These are phyloP conservation scores for Xestobium rufovillosum DNA, from an alignment of 2,888 invertebrate genomes.

Conservation along the genomic window DNA sequence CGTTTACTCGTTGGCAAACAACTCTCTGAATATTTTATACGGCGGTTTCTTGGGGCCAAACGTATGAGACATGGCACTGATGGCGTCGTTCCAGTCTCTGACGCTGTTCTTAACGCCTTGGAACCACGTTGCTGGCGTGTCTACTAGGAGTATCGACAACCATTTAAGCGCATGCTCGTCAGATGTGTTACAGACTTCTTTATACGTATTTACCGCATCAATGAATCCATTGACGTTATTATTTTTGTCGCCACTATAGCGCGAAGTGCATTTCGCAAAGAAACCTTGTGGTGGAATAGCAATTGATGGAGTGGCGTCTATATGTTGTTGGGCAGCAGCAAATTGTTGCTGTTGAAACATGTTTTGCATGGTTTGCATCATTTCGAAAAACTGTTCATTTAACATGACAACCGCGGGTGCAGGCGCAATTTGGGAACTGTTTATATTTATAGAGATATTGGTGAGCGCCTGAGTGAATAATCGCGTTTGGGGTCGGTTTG, in stretches of 20 bases:
- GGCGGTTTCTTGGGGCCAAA: conserved; percentile 14
- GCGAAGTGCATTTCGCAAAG: conserved; percentile 4
- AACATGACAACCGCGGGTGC: too few species aligned
- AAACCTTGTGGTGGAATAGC: too few species aligned
- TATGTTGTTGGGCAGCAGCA: too few species aligned
- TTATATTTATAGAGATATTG: too few species aligned
- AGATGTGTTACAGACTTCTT: too few species aligned
- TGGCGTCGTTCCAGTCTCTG: conserved; percentile 7
- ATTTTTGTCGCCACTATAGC: conserved; percentile 8
- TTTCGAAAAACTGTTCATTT: too few species aligned
- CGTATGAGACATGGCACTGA: neutral
- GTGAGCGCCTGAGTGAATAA: too few species aligned
- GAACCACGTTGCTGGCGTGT: conserved; percentile 20
- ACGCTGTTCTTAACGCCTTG: conserved; percentile 14
- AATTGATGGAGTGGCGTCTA: too few species aligned
- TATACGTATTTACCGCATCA: conserved; percentile 12
- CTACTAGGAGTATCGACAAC: conserved; percentile 17
- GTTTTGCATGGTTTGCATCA: too few species aligned
- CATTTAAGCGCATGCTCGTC: conserved; percentile 18
- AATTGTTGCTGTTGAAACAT: too few species aligned
- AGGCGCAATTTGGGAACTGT: too few species aligned
- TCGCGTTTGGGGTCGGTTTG: too few species aligned
- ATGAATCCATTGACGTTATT: conserved; percentile 15
- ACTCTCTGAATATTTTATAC: conserved; percentile 6
- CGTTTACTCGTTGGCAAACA: conserved; percentile 6